Evolutionary conservation across 2,888 invertebrate genomes (phyloP), one percentile per base, ranked within the genome.

Genomic region (Spatulosminthurus flaviceps): DNA sequence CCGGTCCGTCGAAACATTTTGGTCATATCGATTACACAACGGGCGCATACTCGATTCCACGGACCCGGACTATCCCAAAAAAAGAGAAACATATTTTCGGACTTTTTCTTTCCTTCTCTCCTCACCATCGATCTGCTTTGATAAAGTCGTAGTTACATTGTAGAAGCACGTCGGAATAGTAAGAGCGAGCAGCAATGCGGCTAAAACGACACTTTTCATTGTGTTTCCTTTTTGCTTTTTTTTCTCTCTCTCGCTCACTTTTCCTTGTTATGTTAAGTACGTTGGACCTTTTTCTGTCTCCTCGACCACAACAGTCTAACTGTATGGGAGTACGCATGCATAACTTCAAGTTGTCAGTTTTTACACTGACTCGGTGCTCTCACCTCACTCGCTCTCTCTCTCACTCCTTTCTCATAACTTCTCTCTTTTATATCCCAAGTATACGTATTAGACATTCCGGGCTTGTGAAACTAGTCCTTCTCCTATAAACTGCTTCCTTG

Each of bases 61-160:
- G 77, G 78, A 78, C 70, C 79, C 82, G 78, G 79, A 81, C 82
- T 79, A 81, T 81, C 79, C 79, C 80, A 79, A 70, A 77, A 81
- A 81, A 81, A 81, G 80, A 78, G 80, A 81, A 82, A 81, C 80
- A 82, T 80, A 80, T 83, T 82, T 81, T 83, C 80, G 79, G 81
- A 80, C 79, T 78, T 81, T 81, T 83, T 80, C 76, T 81, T 80
- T 69, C 34, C 79, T 71, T 77, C 42, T 83, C 84, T 84, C 83
- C 85, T 85, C 84, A 83, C 82, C 83, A 85, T 85, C 85, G 85
- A 85, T 85, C 85, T 85, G 82, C 80, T 81, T 81, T 83, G 85
- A 85, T 85, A 84, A 84, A 83, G 82, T 82, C 82, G 82, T 80
- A 75, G 75, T 75, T 26, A 34, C 29, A 41, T 75, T 75, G 61